Evolutionary conservation across 2,888 invertebrate species (phyloP).

Genomic region (Chromoteleia sp.): DNA sequence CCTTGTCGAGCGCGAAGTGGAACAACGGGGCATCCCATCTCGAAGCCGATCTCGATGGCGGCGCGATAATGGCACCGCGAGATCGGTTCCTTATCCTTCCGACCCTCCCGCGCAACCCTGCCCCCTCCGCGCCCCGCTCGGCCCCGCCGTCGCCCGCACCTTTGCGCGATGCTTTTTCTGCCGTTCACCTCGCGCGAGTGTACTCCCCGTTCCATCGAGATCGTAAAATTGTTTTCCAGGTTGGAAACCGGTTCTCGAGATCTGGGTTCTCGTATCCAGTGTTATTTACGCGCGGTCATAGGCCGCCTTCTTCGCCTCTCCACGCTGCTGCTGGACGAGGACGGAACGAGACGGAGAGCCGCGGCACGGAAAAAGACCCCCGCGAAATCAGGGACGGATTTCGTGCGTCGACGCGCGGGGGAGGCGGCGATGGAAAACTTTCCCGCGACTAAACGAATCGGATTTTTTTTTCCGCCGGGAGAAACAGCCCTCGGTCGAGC

Average conservation of each 20-base stretch:
- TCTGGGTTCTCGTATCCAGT: slow-evolving; percentile 81
- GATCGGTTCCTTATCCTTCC: slow-evolving; percentile 58
- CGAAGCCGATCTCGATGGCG: slow-evolving; percentile 57
- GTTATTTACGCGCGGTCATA: slow-evolving; percentile 83
- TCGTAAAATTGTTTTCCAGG: slow-evolving; percentile 82
- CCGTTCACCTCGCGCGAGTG: slow-evolving; percentile 53
- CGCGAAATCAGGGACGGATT: slow-evolving; percentile 54
- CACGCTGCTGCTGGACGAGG: slow-evolving; percentile 56
- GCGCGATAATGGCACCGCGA: slow-evolving; percentile 62
- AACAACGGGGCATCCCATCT: slow-evolving; percentile 65
- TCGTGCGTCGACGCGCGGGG: too few species aligned
- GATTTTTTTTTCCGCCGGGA: too few species aligned
- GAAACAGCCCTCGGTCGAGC: too few species aligned
- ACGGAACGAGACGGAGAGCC: slow-evolving; percentile 30
- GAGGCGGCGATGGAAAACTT: too few species aligned
- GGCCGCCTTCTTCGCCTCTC: slow-evolving; percentile 80
- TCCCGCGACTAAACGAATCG: too few species aligned
- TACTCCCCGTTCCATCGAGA: slow-evolving; percentile 73
- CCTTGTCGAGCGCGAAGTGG: slow-evolving; percentile 65
- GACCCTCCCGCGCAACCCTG: not conserved
- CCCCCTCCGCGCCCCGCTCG: not conserved
- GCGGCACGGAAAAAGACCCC: slow-evolving; percentile 43
- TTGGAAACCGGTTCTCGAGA: slow-evolving; percentile 80
- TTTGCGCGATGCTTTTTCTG: slow-evolving; percentile 24
- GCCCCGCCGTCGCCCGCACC: slow-evolving; percentile 21